Conservation (phyloP, 2,888 invertebrate genomes). For the Galeruca laticollis region DNA sequence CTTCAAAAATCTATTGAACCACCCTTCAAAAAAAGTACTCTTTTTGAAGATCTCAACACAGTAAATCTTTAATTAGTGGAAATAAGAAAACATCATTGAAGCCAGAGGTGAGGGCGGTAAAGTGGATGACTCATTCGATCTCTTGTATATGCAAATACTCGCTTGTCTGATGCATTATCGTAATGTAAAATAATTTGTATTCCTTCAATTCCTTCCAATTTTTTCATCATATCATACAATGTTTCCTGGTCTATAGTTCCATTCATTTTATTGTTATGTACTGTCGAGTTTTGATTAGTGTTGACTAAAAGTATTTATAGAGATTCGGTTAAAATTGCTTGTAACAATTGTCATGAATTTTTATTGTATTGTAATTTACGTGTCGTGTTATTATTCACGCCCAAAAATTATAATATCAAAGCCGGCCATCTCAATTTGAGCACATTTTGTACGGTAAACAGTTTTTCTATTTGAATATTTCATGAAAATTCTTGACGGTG, state of each 20-base stretch:
- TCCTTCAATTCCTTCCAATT: no score
- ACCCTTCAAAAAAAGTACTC: no score
- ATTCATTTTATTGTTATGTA: conserved; percentile 1
- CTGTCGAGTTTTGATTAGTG: conserved; percentile 7
- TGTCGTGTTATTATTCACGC: conserved; percentile 12
- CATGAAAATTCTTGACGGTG: neutral
- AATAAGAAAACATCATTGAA: no score
- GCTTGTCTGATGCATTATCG: no score
- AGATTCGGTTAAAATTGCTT: conserved; percentile 7
- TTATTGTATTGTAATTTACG: conserved; percentile 15
- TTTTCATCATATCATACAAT: no score
- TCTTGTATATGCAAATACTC: no score
- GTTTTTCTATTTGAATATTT: neutral
- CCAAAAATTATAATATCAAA: conserved; percentile 23
- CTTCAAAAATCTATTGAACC: no score
- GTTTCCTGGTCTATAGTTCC: neutral
- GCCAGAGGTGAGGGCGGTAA: no score
- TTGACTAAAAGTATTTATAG: neutral
- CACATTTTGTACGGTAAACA: neutral
- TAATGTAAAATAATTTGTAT: no score
- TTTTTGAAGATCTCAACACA: no score
- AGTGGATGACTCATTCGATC: no score
- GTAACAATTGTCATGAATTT: conserved; percentile 7
- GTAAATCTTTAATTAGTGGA: no score
- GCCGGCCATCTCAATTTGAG: neutral